Evolutionary conservation across 1,140 invertebrate species (phyloP), one percentile per base, ranked within the genome.

Genomic region (Cotesia vestalis): DNA sequence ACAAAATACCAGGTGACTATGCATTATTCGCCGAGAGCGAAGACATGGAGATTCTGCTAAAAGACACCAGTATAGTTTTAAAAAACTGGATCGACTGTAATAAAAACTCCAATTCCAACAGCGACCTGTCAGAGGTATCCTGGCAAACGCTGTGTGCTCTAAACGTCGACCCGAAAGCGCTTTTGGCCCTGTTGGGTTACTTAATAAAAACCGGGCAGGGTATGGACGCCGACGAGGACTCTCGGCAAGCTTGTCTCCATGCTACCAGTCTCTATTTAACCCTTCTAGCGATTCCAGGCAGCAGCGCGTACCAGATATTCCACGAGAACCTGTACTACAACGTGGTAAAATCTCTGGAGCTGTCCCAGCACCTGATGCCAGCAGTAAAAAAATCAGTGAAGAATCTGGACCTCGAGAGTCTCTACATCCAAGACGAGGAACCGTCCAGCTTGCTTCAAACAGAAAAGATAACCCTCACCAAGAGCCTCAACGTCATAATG

Each of bases 281-380:
- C 4, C 74, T 89, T 1, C 74, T 90, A 17, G 78, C 83, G n/a
- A 77, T 90, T 34, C 86, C 88, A 46, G 90, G 90, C 5, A 90
- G 90, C 73, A 85, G 82, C 60, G 88, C 89, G 3, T 91, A 89
- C 77, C 80, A 88, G 52, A 80, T 91, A 1, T 91, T 90, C 78
- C 89, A 91, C 75, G 85, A 89, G 3, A 88, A 88, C 52, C 76
- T 91, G 6, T 91, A 88, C 76, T 77, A 87, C 35, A 81, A 84
- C 71, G 80, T 88, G 0, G 76, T 91, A 1, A 86, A 90, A 66
- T 85, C 85, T 4, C 78, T 91, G 9, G 88, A 83, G 75, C 71
- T 88, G 1, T 75, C 83, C 3, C 76, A 81, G 8, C 72, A 78
- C 20, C 71, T 88, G 20, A 46, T 81, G 4, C 70, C 80, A 5